These are phyloP conservation scores for Origma solitaria DNA, from an alignment of 2,113 vertebrate species.

Conservation along the genomic window DNA sequence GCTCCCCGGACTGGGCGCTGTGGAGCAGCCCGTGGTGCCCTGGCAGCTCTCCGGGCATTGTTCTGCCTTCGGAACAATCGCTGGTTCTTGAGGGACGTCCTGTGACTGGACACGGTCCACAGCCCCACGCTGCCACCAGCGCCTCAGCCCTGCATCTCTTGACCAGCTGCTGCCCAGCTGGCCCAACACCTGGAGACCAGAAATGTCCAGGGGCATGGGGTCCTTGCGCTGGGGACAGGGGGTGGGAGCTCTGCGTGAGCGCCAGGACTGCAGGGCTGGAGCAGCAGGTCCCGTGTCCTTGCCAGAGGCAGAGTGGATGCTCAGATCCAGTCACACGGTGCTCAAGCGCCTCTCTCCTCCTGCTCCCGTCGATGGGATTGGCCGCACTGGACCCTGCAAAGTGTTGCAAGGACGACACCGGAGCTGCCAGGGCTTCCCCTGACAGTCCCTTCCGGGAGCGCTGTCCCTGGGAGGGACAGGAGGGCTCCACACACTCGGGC, in stretches of 20 bases:
- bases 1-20: neutral
- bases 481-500: neutral
- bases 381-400: rapidly evolving
- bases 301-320: rapidly evolving
- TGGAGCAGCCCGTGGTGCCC: conserved; percentile 10
- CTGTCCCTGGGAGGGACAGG: neutral
- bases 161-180: neutral
- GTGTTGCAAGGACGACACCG: rapidly evolving
- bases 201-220: rapidly evolving
- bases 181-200: neutral
- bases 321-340: rapidly evolving
- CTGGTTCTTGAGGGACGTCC: neutral
- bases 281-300: rapidly evolving
- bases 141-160: neutral
- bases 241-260: rapidly evolving
- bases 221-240: neutral
- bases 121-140: neutral
- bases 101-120: conserved; percentile 10
- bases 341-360: neutral
- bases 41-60: conserved; percentile 50
- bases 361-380: rapidly evolving
- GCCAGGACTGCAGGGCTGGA: rapidly evolving
- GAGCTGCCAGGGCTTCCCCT: neutral
- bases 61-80: conserved; percentile 10
- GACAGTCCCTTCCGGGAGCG: neutral